Percentiles rank a stretch among this genome's conserved stretches.
Conservation (phyloP, 1,140 invertebrate species). For the Zaprionus lachaisei region DNA sequence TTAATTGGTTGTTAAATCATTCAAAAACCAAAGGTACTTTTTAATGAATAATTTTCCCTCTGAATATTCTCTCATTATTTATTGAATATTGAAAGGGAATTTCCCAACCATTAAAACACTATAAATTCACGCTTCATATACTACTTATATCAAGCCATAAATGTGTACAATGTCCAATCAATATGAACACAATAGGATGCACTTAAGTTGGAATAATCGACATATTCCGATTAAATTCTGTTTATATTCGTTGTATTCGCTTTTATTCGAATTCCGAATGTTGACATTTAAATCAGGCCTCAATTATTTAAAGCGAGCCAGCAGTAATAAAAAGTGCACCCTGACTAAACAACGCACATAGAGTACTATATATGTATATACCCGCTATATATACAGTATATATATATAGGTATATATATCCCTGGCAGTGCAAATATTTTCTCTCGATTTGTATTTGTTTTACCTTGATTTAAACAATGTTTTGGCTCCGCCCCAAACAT, state of each 20-base stretch:
- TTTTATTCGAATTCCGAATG: constrained; percentile 28
- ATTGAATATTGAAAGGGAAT: not conserved
- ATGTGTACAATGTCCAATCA: not conserved
- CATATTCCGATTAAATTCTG: not conserved
- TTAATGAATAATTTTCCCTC: too few species aligned
- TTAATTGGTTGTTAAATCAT: too few species aligned
- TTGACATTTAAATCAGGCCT: constrained; percentile 75
- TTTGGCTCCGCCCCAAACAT: constrained; percentile 71
- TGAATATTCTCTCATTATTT: not conserved
- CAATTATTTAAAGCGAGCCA: constrained; percentile 71
- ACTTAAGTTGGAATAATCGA: not conserved
- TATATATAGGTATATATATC: constrained; percentile 28
- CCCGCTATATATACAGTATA: not conserved
- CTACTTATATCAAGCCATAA: not conserved
- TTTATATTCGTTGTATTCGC: not conserved
- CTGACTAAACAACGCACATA: constrained; percentile 26
- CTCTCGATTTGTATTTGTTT: constrained; percentile 80
- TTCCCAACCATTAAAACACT: not conserved
- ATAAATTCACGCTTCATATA: not conserved
- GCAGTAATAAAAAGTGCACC: constrained; percentile 14
- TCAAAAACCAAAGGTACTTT: too few species aligned
- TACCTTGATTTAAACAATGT: constrained; percentile 72
- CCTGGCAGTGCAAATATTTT: constrained; percentile 69
- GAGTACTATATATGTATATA: constrained; percentile 18
- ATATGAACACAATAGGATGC: not conserved